Base-by-base conservation (phyloP, 2,113 vertebrate species). In the Miniopterus natalensis region DNA sequence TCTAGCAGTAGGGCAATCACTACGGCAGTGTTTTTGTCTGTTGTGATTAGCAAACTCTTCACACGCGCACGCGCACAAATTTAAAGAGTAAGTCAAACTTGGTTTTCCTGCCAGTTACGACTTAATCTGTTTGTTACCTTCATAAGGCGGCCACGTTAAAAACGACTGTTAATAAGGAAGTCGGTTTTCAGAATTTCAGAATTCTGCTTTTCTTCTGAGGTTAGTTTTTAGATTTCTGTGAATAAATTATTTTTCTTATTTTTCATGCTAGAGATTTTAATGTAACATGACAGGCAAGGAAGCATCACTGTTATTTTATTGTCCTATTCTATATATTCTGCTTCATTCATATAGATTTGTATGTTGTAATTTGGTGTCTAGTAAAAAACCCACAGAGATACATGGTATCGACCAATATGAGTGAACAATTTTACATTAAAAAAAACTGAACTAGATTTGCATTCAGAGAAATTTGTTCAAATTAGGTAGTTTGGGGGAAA, bases 71-170 rank as follows among this genome's bases (percentile, higher is more conserved):
- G 36, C 36, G 36, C 36, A 6, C 36, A 84, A 88, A 66, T 81
- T 29, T 84, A 45, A 92, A 63, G 65, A 79, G 13, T 63, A 65
- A 42, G 47, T 85, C 29, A 95, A 73, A 93, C 42, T 77, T 73
- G 61, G 3, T 65, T 90, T 79, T 89, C 65, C 70, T 84, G 31
- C 29, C 20, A 29, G 6, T 42, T 88, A 95, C 49, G 59, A 83
- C 83, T 92, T 23, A 68, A 51, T 15, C 0, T 83, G 65, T 51
- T 68, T 77, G 25, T 68, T 83, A 65, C n/a, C 25, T 75, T 83
- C 53, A 59, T 18, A 29, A 88, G 29, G 25, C n/a, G 57, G 27
- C 36, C 61, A 89, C 77, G 13, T 51, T 55, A 42, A 57, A 90
- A 85, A 55, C 18, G 53, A 63, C 53, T 66, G 17, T 73, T 73